Percentiles rank a stretch among this genome's conserved stretches.
These are phyloP conservation scores for Montipora cactus DNA, from an alignment of 64 coral and sea anemone species.

Conservation along the genomic window DNA sequence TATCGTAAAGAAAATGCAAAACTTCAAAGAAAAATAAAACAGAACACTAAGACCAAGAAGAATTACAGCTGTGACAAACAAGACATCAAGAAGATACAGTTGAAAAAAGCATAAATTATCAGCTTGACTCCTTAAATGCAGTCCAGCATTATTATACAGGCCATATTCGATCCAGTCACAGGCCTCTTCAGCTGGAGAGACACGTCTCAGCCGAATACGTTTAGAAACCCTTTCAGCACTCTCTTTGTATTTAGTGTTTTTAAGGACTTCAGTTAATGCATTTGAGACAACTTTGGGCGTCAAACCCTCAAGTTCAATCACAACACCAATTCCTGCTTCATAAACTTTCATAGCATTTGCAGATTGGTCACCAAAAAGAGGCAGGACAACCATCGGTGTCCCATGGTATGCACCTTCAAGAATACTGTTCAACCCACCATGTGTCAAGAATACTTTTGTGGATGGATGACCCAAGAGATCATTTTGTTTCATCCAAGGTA, in stretches of 20 bases:
- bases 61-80: constrained; percentile 25
- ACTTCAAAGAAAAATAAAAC: constrained; percentile 14
- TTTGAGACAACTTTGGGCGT: constrained; percentile 36
- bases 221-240: constrained; percentile 57
- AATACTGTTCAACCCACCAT: constrained; percentile 84
- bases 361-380: constrained; percentile 82
- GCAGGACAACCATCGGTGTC: constrained; percentile 76
- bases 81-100: constrained; percentile 75
- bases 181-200: constrained; percentile 58
- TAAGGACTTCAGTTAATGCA: constrained; percentile 64
- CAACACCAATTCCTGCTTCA: constrained; percentile 69
- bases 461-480: constrained; percentile 54
- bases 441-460: constrained; percentile 75
- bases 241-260: constrained; percentile 34
- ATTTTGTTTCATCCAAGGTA: constrained; percentile 77
- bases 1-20: neutral
- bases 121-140: constrained; percentile 81
- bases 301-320: constrained; percentile 42
- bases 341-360: constrained; percentile 78
- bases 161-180: constrained; percentile 88
- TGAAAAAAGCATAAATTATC: constrained; percentile 79
- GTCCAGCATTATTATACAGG: constrained; percentile 63
- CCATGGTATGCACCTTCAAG: constrained; percentile 78
- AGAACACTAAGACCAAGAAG: constrained; percentile 1
- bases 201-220: constrained; percentile 53